Conservation (phyloP, 2,888 invertebrate species). For the Leptarthrus brevirostris region DNA sequence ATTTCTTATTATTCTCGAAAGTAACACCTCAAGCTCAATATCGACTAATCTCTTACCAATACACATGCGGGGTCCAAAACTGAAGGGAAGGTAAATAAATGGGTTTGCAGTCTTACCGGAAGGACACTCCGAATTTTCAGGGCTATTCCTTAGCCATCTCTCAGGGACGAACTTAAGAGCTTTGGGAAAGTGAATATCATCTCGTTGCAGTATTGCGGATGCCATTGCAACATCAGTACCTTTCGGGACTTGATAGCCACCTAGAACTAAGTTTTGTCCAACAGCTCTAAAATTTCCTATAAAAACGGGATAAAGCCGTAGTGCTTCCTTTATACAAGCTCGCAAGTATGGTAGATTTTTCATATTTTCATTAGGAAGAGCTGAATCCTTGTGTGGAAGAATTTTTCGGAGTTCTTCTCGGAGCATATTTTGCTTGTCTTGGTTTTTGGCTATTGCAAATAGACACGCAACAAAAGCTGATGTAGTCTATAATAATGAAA, state of each 20-base stretch:
- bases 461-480: constrained; percentile 70
- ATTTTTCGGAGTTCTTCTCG: constrained; percentile 66
- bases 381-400: constrained; percentile 65
- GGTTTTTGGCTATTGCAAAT: constrained; percentile 74
- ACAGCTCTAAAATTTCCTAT: constrained; percentile 71
- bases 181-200: constrained; percentile 73
- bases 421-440: constrained; percentile 69
- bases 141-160: constrained; percentile 72
- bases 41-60: constrained; percentile 78
- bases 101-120: constrained; percentile 56
- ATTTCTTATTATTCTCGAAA: too few species aligned
- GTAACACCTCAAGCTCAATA: constrained; percentile 70
- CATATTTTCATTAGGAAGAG: constrained; percentile 66
- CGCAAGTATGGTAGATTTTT: constrained; percentile 73
- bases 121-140: constrained; percentile 42
- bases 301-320: constrained; percentile 73
- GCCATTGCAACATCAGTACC: constrained; percentile 79
- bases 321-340: constrained; percentile 80
- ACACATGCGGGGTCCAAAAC: too few species aligned
- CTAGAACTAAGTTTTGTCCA: constrained; percentile 71
- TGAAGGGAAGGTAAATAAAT: too few species aligned
- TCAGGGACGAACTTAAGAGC: constrained; percentile 77
- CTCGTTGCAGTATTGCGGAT: constrained; percentile 74
- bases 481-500: constrained; percentile 71
- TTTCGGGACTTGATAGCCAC: constrained; percentile 74